Evolutionary conservation across 2,113 vertebrate genomes (phyloP).

Genomic region (Sturnus vulgaris): DNA sequence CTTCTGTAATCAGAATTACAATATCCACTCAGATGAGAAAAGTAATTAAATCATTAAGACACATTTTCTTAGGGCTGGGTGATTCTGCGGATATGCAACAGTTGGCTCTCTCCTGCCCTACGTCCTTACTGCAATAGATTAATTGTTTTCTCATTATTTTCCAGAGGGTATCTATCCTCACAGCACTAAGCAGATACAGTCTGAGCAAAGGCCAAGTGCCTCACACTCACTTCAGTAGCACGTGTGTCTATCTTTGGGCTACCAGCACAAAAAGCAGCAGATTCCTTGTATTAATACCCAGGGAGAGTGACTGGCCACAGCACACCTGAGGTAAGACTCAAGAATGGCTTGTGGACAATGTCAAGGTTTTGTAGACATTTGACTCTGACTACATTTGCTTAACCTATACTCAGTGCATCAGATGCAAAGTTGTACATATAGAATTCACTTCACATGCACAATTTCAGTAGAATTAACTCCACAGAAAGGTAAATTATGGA

Average conservation of each 20-base stretch:
- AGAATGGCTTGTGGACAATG: not conserved
- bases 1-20: slow-evolving; percentile 62
- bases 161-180: not conserved
- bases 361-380: not conserved
- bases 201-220: not conserved
- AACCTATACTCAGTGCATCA: not conserved
- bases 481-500: not conserved
- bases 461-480: not conserved
- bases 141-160: slow-evolving; percentile 39
- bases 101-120: slow-evolving; percentile 6
- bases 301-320: not conserved
- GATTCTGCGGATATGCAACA: slow-evolving; percentile 38
- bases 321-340: not conserved
- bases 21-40: slow-evolving; percentile 65
- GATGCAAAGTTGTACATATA: not conserved
- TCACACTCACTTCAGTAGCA: not conserved
- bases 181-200: not conserved
- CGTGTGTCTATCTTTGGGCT: not conserved
- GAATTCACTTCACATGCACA: not conserved
- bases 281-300: not conserved
- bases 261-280: not conserved
- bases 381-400: not conserved
- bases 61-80: slow-evolving; percentile 53
- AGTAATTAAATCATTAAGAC: slow-evolving; percentile 69
- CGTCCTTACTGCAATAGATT: slow-evolving; percentile 13